Base-by-base conservation (phyloP, 1,140 invertebrate species). In the Drosophila bifasciata region DNA sequence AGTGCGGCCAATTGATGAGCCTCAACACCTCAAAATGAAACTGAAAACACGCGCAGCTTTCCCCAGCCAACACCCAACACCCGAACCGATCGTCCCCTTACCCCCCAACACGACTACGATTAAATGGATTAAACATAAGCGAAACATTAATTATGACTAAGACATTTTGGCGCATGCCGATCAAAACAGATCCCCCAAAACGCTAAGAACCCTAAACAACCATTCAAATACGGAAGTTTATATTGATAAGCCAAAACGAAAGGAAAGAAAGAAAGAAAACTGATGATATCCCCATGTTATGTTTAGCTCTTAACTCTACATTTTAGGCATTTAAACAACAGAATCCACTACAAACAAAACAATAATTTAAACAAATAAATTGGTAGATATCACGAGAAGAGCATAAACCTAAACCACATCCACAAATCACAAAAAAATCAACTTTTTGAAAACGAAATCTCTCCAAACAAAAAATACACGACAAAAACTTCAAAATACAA, bases 1-100 rank as follows among this genome's bases (percentile, higher is more conserved):
- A 93, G 94, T 67, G 92, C 94, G 62, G 90, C 86, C 64, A 85
- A 90, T 64, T 91, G 79, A 36, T 36, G 32, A 36, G 32, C 32
- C 32, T 36, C 32, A 91, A 59, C 74, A 67, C 11, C 43, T 45
- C 51, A 44, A 15, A 28, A 63, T 41, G 51, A 32, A 56, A 44
- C 41, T 56, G 71, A 44, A 84, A 79, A 80, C 63, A 85, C 68
- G 77, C 72, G 81, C 77, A 81, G 73, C 68, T 85, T 57, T 36
- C 69, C 50, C 55, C 28, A 53, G 19, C 51, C 51, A 3, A 11
- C 3, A 32, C 28, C 8, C 28, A 9, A 36, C 13, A 13, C 11
- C 11, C 32, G 32, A 13, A 59, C 46, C 45, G 25, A 58, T 48
- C 49, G 55, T 46, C 60, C 57, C 49, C 55, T 46, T 57, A 52